A percentile compares a stretch with the other conserved stretches of the same genome.
Conservation (phyloP, 2,888 invertebrate species). For the Gerris lacustris region DNA sequence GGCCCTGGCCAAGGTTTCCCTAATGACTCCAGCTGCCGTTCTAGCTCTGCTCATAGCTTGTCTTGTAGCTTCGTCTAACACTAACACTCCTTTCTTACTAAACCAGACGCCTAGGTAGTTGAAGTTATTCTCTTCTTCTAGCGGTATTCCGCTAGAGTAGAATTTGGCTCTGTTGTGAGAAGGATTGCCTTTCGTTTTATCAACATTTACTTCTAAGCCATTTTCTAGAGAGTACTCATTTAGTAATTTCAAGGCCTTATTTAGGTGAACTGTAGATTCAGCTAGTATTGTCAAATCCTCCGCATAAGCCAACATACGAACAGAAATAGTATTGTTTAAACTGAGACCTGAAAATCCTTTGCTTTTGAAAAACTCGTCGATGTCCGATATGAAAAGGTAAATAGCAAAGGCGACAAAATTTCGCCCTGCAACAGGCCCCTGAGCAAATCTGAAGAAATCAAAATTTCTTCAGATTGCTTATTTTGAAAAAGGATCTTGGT, state of each 20-base stretch:
- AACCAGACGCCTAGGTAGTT: background rate
- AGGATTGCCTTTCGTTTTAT: background rate
- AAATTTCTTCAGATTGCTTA: background rate
- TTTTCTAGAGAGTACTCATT: background rate
- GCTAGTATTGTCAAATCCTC: background rate
- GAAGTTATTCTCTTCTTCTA: background rate
- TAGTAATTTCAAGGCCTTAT: background rate
- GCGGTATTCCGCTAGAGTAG: background rate
- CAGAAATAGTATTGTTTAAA: background rate
- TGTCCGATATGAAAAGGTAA: background rate
- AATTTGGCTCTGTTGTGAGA: background rate
- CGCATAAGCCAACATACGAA: background rate
- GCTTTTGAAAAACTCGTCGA: background rate
- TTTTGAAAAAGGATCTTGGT: background rate
- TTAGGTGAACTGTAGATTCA: background rate
- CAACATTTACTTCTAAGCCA: background rate
- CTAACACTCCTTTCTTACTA: background rate
- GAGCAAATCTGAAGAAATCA: background rate
- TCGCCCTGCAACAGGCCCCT: slow-evolving; percentile 6
- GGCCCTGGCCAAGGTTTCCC: background rate
- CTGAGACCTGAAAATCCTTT: slow-evolving; percentile 1
- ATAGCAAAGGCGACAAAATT: background rate
- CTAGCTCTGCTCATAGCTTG: slow-evolving; percentile 2
- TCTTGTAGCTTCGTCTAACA: background rate
- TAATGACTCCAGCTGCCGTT: background rate